Conservation (phyloP, 2,113 vertebrate species). For the Poecilia latipinna region DNA sequence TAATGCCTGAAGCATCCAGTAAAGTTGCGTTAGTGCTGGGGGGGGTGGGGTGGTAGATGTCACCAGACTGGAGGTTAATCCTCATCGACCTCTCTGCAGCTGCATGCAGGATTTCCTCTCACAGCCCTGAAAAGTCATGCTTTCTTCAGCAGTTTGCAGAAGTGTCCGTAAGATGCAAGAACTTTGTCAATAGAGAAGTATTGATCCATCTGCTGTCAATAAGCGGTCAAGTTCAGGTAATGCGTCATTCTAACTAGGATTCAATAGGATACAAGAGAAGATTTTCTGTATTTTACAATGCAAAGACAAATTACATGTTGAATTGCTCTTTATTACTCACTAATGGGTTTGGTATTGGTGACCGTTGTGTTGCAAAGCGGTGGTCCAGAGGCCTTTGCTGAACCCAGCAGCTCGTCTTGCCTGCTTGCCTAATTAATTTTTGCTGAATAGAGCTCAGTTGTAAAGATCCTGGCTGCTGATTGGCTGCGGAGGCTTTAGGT, state of each 20-base stretch:
- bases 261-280: too few species aligned
- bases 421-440: slow-evolving; percentile 23
- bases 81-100: slow-evolving; percentile 7
- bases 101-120: not conserved
- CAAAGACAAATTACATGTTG: too few species aligned
- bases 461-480: slow-evolving; percentile 27
- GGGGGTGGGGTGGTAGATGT: not conserved
- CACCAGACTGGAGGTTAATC: slow-evolving; percentile 10
- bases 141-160: slow-evolving; percentile 3
- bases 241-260: not conserved
- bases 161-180: not conserved
- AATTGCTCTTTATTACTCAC: not conserved
- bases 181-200: not conserved
- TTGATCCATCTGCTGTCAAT: not conserved
- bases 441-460: slow-evolving; percentile 3
- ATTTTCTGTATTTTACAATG: not conserved
- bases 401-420: not conserved
- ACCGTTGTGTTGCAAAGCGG: not conserved
- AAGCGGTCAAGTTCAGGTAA: not conserved
- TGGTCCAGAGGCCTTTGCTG: slow-evolving; percentile 1
- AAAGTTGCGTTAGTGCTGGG: not conserved
- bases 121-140: not conserved
- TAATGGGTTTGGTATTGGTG: not conserved
- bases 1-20: not conserved
- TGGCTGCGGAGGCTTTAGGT: slow-evolving; percentile 28